Evolutionary conservation across 1,140 invertebrate genomes (phyloP).

Genomic region (Drosophila pandora): DNA sequence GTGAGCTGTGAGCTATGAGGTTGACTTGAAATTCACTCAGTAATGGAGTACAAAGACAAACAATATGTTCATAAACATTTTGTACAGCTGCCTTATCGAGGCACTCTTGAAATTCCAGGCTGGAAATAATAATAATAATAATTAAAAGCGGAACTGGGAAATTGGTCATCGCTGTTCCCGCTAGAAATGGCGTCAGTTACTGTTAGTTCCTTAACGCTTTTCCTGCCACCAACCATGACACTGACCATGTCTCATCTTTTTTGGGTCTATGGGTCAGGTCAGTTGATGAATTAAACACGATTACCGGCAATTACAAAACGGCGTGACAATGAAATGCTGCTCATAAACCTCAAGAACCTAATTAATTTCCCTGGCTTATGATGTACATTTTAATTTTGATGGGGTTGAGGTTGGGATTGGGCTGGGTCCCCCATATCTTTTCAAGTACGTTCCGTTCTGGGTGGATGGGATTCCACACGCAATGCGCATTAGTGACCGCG

Average conservation of each 20-base stretch:
- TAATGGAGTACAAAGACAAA: slow-evolving; percentile 33
- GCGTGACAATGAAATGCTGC: slow-evolving; percentile 57
- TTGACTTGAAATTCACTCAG: slow-evolving; percentile 39
- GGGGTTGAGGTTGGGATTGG: slow-evolving; percentile 15
- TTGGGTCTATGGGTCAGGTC: slow-evolving; percentile 73
- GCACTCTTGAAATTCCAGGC: slow-evolving; percentile 12
- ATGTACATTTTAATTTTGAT: slow-evolving; percentile 17
- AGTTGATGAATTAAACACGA: slow-evolving; percentile 67
- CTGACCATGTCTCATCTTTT: not conserved
- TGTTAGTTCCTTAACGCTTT: not conserved
- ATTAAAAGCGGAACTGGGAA: slow-evolving; percentile 30
- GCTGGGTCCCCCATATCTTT: not conserved
- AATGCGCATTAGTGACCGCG: slow-evolving; percentile 49
- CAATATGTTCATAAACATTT: slow-evolving; percentile 8
- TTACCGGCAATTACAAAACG: slow-evolving; percentile 65
- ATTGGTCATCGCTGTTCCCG: slow-evolving; percentile 15
- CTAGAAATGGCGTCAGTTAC: slow-evolving; percentile 25
- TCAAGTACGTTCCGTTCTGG: slow-evolving; percentile 45
- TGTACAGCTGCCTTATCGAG: slow-evolving; percentile 51
- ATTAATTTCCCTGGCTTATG: slow-evolving; percentile 59
- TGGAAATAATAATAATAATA: slow-evolving; percentile 17
- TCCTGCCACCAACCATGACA: not conserved
- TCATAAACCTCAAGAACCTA: slow-evolving; percentile 29
- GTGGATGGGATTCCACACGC: slow-evolving; percentile 54
- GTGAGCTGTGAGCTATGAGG: slow-evolving; percentile 36